Evolutionary conservation across 2,797 vertebrate genomes (phyloP).

Genomic region (Lophius americanus): DNA sequence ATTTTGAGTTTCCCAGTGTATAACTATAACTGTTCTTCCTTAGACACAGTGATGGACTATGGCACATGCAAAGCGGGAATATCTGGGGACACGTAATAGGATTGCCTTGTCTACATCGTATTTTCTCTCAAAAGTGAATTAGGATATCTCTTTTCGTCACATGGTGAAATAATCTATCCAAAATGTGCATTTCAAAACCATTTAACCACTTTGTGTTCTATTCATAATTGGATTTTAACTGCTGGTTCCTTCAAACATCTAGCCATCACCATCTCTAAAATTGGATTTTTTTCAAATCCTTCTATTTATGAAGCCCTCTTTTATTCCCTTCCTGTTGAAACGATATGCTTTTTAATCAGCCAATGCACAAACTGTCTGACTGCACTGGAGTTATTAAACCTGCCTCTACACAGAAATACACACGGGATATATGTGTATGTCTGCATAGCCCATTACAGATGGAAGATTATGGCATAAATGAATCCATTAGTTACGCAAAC

Average conservation of each 20-base stretch:
- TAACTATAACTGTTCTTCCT: conserved; percentile 26
- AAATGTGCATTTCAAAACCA: conserved; percentile 64
- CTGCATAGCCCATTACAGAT: conserved; percentile 78
- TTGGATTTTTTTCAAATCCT: conserved; percentile 72
- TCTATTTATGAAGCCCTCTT: conserved; percentile 61
- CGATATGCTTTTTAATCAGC: conserved; percentile 80
- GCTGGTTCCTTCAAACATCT: conserved; percentile 67
- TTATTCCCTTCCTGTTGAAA: conserved; percentile 76
- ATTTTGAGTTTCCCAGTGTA: conserved; percentile 11
- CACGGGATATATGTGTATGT: conserved; percentile 49
- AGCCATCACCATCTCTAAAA: conserved; percentile 75
- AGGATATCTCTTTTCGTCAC: conserved; percentile 70
- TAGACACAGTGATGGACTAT: conserved; percentile 47
- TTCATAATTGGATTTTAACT: conserved; percentile 79
- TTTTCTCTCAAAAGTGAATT: conserved; percentile 72
- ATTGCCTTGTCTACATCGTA: conserved; percentile 65
- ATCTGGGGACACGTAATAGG: conserved; percentile 64
- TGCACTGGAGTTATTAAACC: conserved; percentile 81
- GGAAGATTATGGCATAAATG: conserved; percentile 85
- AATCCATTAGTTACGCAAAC: conserved; percentile 87
- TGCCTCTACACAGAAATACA: conserved; percentile 57
- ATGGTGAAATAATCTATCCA: conserved; percentile 70
- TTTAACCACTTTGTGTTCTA: conserved; percentile 70
- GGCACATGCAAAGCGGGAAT: conserved; percentile 66
- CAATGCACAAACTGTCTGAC: conserved; percentile 76